Percentiles rank a stretch among this genome's conserved stretches.
Evolutionary conservation across 1,140 invertebrate genomes (phyloP).

Genomic region (Drosophila persimilis): DNA sequence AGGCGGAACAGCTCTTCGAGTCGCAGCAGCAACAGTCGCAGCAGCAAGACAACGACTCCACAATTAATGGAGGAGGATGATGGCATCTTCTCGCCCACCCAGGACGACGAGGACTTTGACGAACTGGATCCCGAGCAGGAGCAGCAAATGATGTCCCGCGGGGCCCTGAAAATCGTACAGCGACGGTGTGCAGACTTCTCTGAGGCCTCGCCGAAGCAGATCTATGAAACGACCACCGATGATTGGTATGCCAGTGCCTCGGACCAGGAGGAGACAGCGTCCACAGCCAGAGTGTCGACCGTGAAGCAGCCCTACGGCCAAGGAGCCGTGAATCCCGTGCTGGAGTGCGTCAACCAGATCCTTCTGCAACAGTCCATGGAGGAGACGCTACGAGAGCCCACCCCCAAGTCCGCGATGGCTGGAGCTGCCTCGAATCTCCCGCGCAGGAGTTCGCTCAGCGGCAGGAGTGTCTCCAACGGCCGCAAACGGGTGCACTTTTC

Average conservation of each 20-base stretch:
- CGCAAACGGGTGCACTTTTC: conserved; percentile 82
- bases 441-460: conserved; percentile 56
- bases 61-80: conserved; percentile 55
- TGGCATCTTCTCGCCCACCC: conserved; percentile 67
- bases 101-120: conserved; percentile 63
- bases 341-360: conserved; percentile 87
- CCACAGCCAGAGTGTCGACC: conserved; percentile 41
- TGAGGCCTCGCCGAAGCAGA: conserved; percentile 75
- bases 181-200: conserved; percentile 69
- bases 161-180: conserved; percentile 53
- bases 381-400: conserved; percentile 50
- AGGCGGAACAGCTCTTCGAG: conserved; percentile 39
- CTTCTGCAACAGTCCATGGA: conserved; percentile 81
- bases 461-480: conserved; percentile 49
- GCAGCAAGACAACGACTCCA: conserved; percentile 32
- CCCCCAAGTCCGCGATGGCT: conserved; percentile 33
- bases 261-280: conserved; percentile 85
- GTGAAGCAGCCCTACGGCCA: conserved; percentile 68
- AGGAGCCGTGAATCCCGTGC: conserved; percentile 86
- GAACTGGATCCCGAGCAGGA: conserved; percentile 53
- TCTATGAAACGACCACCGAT: conserved; percentile 84
- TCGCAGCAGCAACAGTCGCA: conserved; percentile 31
- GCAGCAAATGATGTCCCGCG: conserved; percentile 42
- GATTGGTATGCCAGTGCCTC: conserved; percentile 87
- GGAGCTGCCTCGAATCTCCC: conserved; percentile 32